Evolutionary conservation across 1,140 invertebrate species (phyloP).

Genomic region (Mizuhopecten yessoensis): DNA sequence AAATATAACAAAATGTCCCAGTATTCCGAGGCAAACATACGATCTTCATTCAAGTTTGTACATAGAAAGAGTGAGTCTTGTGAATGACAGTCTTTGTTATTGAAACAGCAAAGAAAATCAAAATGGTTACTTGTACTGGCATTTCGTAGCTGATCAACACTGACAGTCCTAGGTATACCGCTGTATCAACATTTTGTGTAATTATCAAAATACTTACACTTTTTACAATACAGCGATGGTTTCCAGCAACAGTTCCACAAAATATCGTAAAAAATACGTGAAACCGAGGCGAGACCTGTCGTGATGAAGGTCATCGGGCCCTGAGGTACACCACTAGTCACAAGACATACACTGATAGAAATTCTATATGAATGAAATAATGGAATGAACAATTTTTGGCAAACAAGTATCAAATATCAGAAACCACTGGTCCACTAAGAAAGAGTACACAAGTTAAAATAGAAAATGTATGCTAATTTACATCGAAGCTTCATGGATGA

Average conservation of each 20-base stretch:
- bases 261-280: no score
- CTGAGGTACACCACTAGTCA: neutral
- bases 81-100: neutral
- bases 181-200: no score
- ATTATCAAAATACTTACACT: no score
- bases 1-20: constrained; percentile 33
- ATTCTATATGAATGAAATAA: neutral
- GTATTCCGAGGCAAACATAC: neutral
- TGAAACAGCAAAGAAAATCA: neutral
- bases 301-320: no score
- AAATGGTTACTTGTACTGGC: neutral
- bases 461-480: constrained; percentile 12
- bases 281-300: no score
- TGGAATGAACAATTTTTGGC: constrained; percentile 25
- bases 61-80: neutral
- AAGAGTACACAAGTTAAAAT: neutral
- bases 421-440: constrained; percentile 35
- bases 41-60: neutral
- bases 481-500: neutral
- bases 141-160: neutral
- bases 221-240: no score
- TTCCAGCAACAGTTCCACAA: no score
- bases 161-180: neutral
- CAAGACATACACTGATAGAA: neutral
- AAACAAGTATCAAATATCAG: neutral